phyloP scores from a whole-genome alignment of 2,888 invertebrate genomes.

The Vannuccia rotundouncinata region DNA sequence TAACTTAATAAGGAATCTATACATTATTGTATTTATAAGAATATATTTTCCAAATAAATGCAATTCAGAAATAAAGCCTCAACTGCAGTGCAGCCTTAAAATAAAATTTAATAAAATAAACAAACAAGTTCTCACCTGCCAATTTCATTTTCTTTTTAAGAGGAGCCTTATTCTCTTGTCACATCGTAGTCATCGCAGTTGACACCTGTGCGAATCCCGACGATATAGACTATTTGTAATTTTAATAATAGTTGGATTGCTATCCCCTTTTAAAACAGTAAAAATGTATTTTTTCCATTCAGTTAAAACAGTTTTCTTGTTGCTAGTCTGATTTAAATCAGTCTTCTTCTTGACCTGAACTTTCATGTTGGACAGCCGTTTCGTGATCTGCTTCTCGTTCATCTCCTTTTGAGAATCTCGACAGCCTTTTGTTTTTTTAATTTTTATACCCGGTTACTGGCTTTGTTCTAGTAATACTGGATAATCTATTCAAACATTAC shows the following conservation, averaged over 20 bases:
- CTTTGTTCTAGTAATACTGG: background rate
- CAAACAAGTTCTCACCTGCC: background rate
- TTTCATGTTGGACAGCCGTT: background rate
- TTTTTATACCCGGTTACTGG: constrained; percentile 1
- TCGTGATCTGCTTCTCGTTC: background rate
- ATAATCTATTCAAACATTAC: constrained; percentile 18
- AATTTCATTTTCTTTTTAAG: background rate
- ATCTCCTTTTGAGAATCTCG: background rate
- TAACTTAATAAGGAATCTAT: too few species aligned
- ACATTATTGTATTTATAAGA: too few species aligned
- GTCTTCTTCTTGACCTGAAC: background rate
- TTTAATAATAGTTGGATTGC: constrained; percentile 11
- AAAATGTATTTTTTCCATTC: background rate
- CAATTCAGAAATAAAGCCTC: too few species aligned
- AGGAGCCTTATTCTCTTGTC: background rate
- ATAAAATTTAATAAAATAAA: background rate
- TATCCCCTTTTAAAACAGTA: background rate
- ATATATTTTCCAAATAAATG: too few species aligned
- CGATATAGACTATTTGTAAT: background rate
- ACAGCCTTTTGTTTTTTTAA: background rate
- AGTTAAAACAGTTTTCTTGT: background rate
- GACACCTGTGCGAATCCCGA: background rate
- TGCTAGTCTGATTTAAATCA: background rate
- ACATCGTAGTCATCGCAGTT: background rate
- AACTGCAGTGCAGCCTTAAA: background rate